These are phyloP conservation scores for Drosophila nasuta DNA, from an alignment of 1,140 invertebrate species.

Conservation along the genomic window DNA sequence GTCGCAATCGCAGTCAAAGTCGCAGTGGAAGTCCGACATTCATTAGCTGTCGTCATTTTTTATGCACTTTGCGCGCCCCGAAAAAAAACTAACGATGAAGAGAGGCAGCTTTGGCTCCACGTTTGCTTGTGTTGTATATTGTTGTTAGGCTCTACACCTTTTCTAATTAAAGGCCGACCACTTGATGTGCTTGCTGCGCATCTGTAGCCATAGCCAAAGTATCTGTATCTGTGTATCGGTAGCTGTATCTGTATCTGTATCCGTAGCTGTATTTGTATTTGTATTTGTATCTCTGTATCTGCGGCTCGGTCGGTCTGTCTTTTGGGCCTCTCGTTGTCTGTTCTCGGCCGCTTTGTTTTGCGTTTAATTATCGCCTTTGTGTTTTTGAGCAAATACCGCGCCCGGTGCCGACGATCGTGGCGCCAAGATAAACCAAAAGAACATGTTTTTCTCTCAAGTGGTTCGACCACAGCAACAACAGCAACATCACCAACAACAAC, in stretches of 20 bases:
- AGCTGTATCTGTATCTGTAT: neutral
- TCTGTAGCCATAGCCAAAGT: neutral
- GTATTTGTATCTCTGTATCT: conserved; percentile 7
- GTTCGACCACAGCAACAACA: conserved; percentile 41
- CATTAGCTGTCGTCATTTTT: conserved; percentile 54
- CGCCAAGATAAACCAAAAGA: conserved; percentile 82
- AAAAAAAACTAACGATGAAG: conserved; percentile 7
- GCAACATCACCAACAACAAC: conserved; percentile 13
- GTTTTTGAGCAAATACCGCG: conserved; percentile 74
- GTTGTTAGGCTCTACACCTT: conserved; percentile 61
- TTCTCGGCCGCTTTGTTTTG: conserved; percentile 78
- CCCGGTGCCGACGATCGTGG: conserved; percentile 73
- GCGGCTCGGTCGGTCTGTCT: conserved; percentile 2
- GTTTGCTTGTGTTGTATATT: neutral
- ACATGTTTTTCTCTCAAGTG: conserved; percentile 82
- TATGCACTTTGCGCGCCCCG: conserved; percentile 44
- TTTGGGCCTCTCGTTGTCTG: conserved; percentile 32
- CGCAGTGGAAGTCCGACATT: conserved; percentile 37
- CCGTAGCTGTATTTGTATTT: neutral
- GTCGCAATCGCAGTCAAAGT: neutral
- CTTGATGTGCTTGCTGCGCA: conserved; percentile 54
- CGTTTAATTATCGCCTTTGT: conserved; percentile 82
- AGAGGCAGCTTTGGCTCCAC: conserved; percentile 9
- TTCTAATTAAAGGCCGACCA: conserved; percentile 76
- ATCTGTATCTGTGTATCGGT: neutral